These are phyloP conservation scores for Metridium senile DNA, from an alignment of 92 coral and sea anemone species.

Conservation along the genomic window DNA sequence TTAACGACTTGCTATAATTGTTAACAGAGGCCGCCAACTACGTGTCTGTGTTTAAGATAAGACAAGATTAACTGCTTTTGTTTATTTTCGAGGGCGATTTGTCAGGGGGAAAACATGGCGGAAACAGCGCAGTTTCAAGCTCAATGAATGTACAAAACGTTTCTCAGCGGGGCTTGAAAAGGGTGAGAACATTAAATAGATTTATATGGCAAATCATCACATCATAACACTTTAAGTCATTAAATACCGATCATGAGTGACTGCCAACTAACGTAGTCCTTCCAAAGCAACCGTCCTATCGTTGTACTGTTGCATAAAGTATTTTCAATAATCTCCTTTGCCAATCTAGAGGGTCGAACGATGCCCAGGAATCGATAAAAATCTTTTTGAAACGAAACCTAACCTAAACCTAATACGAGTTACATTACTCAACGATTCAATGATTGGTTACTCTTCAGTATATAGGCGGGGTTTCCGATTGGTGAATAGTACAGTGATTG, in stretches of 20 bases:
- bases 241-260: slow-evolving; percentile 26
- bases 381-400: not conserved
- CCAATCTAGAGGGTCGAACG: not conserved
- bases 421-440: not conserved
- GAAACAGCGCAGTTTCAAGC: not conserved
- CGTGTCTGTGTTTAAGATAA: slow-evolving; percentile 55
- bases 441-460: not conserved
- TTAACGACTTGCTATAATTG: slow-evolving; percentile 55
- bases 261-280: not conserved
- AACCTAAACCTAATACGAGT: not conserved
- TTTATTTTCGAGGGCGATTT: slow-evolving; percentile 53
- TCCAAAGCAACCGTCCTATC: too few relatives aligned
- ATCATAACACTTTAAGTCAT: slow-evolving; percentile 13
- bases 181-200: slow-evolving; percentile 36
- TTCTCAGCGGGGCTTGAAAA: slow-evolving; percentile 30
- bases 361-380: slow-evolving; percentile 1
- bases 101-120: slow-evolving; percentile 7
- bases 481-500: slow-evolving; percentile 4
- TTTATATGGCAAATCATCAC: slow-evolving; percentile 36
- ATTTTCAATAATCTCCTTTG: not conserved
- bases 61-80: slow-evolving; percentile 49
- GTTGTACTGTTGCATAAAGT: too few relatives aligned
- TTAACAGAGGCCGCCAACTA: slow-evolving; percentile 51
- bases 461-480: slow-evolving; percentile 20
- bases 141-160: slow-evolving; percentile 26